phyloP scores from a whole-genome alignment of 1,140 invertebrate species.

The Heliconius hermathena region DNA sequence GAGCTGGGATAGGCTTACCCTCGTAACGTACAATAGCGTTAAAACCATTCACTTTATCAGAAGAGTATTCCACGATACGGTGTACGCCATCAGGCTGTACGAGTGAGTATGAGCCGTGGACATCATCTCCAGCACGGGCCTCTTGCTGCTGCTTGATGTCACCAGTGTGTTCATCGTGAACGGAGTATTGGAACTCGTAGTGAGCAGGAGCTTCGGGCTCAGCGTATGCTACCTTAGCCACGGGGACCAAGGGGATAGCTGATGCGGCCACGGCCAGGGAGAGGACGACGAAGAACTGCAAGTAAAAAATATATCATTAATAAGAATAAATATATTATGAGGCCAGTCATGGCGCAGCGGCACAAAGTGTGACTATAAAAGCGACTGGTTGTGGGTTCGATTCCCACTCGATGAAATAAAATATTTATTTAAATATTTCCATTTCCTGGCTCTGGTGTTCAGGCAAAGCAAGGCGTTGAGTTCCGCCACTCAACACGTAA shows the following conservation, averaged over 20 bases:
- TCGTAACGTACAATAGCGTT: constrained; percentile 67
- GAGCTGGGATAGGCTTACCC: constrained; percentile 49
- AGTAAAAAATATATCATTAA: constrained; percentile 26
- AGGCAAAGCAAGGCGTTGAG: too few relatives aligned
- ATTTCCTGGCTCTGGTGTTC: too few relatives aligned
- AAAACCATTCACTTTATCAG: constrained; percentile 63
- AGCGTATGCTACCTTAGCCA: constrained; percentile 44
- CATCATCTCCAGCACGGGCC: constrained; percentile 81
- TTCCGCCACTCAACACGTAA: too few relatives aligned
- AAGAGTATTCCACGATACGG: constrained; percentile 85
- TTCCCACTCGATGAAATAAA: too few relatives aligned
- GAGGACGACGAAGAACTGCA: constrained; percentile 60
- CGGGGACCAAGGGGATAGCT: constrained; percentile 52
- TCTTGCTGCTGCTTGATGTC: constrained; percentile 78
- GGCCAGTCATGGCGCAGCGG: too few relatives aligned
- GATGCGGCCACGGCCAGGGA: constrained; percentile 57
- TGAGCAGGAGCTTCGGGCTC: constrained; percentile 83
- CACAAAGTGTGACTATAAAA: too few relatives aligned
- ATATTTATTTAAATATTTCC: too few relatives aligned
- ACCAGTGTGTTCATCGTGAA: constrained; percentile 83
- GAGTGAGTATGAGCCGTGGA: constrained; percentile 83
- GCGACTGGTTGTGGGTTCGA: too few relatives aligned
- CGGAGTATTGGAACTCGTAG: constrained; percentile 85
- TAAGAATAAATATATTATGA: background rate
- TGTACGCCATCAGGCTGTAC: constrained; percentile 82